These are phyloP conservation scores for Elysia crispata DNA, from an alignment of 2,888 invertebrate species.

Conservation along the genomic window DNA sequence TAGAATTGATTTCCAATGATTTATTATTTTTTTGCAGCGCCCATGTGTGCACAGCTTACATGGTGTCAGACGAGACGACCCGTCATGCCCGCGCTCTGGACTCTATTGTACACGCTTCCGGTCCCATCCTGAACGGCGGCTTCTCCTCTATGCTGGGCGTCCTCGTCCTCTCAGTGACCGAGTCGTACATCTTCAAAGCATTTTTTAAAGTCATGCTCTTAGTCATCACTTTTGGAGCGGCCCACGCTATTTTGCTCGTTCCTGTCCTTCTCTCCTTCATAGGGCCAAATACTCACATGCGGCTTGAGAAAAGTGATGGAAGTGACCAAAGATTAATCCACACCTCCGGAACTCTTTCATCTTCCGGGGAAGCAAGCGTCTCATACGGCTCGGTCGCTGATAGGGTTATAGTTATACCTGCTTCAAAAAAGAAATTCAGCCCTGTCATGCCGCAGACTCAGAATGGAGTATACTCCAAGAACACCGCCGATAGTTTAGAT, in stretches of 20 bases:
- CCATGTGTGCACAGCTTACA: conserved; percentile 65
- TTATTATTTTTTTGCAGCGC: conserved; percentile 48
- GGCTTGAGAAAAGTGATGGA: neutral
- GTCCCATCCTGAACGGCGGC: conserved; percentile 63
- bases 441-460: too few species aligned
- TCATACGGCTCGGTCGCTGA: neutral
- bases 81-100: conserved; percentile 50
- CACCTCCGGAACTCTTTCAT: neutral
- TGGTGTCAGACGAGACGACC: conserved; percentile 50
- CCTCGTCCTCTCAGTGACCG: conserved; percentile 56
- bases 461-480: too few species aligned
- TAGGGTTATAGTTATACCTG: neutral
- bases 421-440: too few species aligned
- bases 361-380: neutral
- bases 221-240: conserved; percentile 59
- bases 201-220: conserved; percentile 65
- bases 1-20: too few species aligned
- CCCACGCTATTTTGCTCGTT: conserved; percentile 61
- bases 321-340: neutral
- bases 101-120: conserved; percentile 58
- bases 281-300: conserved; percentile 45
- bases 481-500: too few species aligned
- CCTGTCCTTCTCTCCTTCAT: conserved; percentile 60
- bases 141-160: conserved; percentile 63
- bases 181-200: conserved; percentile 62